Percentiles rank a stretch among this genome's conserved stretches.
These are phyloP conservation scores for Mamestra configurata DNA, from an alignment of 1,140 invertebrate species.

Conservation along the genomic window DNA sequence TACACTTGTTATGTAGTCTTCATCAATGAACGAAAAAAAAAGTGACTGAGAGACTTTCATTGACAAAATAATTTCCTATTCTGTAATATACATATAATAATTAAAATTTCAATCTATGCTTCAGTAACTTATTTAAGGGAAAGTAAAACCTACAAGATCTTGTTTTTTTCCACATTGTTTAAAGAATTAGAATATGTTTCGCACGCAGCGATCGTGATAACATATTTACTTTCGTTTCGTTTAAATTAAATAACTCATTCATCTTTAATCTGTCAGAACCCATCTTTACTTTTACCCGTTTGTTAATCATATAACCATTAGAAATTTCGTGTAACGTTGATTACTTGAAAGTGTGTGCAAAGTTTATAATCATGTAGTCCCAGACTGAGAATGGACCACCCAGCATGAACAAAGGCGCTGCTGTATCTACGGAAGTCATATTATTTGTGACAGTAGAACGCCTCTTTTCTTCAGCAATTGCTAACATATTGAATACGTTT, in stretches of 20 bases:
- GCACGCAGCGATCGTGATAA: constrained; percentile 33
- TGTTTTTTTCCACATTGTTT: constrained; percentile 33
- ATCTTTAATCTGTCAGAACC: constrained; percentile 47
- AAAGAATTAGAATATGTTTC: constrained; percentile 35
- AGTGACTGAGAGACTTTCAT: neutral
- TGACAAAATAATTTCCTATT: neutral
- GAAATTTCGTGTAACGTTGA: constrained; percentile 36
- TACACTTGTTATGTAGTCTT: constrained; percentile 1
- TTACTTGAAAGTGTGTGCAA: constrained; percentile 40
- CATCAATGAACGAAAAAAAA: neutral
- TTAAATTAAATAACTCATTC: constrained; percentile 49
- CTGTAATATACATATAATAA: neutral
- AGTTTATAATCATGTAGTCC: neutral
- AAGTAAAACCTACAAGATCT: neutral
- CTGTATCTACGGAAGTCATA: neutral
- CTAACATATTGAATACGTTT: neutral
- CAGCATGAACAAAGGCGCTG: neutral
- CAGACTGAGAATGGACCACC: constrained; percentile 12
- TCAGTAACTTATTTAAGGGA: constrained; percentile 35
- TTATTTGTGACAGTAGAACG: too few relatives aligned
- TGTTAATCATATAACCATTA: constrained; percentile 48
- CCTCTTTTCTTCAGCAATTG: neutral
- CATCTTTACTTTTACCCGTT: constrained; percentile 49
- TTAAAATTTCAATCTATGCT: neutral
- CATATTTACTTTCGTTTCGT: constrained; percentile 44